Evolutionary conservation across 2,888 invertebrate genomes (phyloP).

Genomic region (Gandaritis pyraliata): DNA sequence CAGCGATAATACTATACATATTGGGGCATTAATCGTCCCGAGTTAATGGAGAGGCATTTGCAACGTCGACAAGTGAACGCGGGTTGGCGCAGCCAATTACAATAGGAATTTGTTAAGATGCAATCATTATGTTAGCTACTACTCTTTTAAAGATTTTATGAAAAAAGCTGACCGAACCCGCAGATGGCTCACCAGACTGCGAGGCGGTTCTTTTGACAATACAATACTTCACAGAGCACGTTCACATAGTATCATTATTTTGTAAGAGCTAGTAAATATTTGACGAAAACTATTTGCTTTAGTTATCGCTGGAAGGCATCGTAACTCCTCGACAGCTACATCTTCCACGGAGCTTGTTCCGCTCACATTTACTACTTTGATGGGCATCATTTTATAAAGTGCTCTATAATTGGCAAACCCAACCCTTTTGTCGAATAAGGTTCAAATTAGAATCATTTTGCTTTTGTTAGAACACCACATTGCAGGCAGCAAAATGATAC

Average conservation of each 20-base stretch:
- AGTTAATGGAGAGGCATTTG: conserved; percentile 33
- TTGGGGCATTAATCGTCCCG: conserved; percentile 52
- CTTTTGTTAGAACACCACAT: conserved; percentile 32
- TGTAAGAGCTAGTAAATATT: no score
- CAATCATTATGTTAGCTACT: background rate
- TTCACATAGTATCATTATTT: no score
- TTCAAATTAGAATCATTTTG: conserved; percentile 23
- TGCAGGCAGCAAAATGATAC: conserved; percentile 23
- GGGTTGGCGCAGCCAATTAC: conserved; percentile 11
- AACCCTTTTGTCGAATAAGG: conserved; percentile 9
- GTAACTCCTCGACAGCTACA: no score
- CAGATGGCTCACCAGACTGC: no score
- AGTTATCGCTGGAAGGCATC: no score
- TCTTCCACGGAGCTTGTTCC: background rate
- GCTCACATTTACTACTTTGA: background rate
- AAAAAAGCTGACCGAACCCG: no score
- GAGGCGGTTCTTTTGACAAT: no score
- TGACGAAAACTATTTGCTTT: no score
- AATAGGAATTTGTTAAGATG: conserved; percentile 15
- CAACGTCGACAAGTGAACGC: conserved; percentile 26
- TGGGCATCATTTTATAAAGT: conserved; percentile 38
- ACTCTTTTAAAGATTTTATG: no score
- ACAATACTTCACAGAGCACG: no score
- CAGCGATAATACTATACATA: conserved; percentile 43
- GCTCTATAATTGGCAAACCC: conserved; percentile 15